Evolutionary conservation across 2,888 invertebrate genomes (phyloP), one percentile per base, ranked within the genome.

Genomic region (Lepeophtheirus nordmannii): DNA sequence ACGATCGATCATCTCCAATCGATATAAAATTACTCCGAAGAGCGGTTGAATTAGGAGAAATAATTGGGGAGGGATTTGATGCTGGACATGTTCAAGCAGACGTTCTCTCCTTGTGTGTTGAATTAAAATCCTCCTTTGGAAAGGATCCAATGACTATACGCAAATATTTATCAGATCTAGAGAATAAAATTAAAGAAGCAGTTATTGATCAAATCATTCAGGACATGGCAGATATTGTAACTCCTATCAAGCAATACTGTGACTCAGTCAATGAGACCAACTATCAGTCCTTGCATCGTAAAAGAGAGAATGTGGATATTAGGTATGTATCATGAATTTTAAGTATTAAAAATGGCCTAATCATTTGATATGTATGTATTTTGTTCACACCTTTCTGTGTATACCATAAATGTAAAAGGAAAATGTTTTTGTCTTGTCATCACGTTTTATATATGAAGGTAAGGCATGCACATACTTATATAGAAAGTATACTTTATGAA

Each of bases 181-280:
- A 63, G 12, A 10, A 23, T 22, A 40, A 38, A 12, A 61, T 66
- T 12, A 59, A 60, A 22, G 66, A 66, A 46, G 93, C 92, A 0
- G 85, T 97, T 1, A 91, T 94, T 0, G 90, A 90, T 75, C 82
- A 94, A 67, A 94, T 97, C 10, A 97, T 97, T 0, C 94, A 96
- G 75, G 94, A 97, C 78, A 98, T 97, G 75, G 90, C 97, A 72
- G 97, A 98, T 75, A 93, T 96, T 58, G 87, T 88, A 30, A 92
- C 94, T 10, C 97, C 98, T 0, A 78, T 98, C 64, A 86, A 96
- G 71, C 92, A 90, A 75, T 92, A 97, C 76, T 88, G 89, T 11
- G 97, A 97, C 70, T 94, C 97, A 0, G 93, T 91, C 7, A 87
- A 88, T 0, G 58, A 65, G 12, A 20, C 17, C 1, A 46, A 46